phyloP scores from a whole-genome alignment of 2,797 vertebrate genomes.

The Graptemys geographica region DNA sequence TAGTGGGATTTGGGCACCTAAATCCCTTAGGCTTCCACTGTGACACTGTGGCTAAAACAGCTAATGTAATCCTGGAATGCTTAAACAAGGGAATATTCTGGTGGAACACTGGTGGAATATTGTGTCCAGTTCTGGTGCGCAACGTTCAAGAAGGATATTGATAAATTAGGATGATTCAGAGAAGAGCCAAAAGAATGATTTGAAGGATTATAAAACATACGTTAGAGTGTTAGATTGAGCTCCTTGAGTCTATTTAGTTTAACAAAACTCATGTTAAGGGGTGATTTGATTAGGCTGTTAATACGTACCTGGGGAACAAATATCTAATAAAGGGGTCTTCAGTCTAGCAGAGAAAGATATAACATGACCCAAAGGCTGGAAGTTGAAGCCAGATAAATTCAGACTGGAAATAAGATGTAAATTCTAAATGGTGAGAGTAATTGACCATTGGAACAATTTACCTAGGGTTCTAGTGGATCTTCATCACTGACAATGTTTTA shows the following conservation, averaged over 20 bases:
- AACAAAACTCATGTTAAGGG: background rate
- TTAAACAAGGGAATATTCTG: background rate
- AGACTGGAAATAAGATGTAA: background rate
- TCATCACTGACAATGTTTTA: too few species aligned
- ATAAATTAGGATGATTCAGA: background rate
- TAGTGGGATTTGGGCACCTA: background rate
- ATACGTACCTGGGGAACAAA: background rate
- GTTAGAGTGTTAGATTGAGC: background rate
- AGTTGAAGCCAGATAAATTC: background rate
- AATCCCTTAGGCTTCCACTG: background rate
- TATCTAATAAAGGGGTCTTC: background rate
- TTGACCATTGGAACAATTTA: too few species aligned
- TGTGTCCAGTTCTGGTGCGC: background rate
- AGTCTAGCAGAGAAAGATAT: background rate
- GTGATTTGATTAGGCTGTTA: background rate
- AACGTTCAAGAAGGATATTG: background rate
- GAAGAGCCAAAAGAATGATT: background rate
- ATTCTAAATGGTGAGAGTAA: too few species aligned
- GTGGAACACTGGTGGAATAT: background rate
- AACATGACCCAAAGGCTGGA: background rate
- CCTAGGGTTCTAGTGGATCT: too few species aligned
- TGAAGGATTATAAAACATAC: background rate
- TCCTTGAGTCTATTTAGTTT: background rate
- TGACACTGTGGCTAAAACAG: background rate
- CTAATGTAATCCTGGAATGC: background rate